These are phyloP conservation scores for Halcyon senegalensis DNA, from an alignment of 2,113 vertebrate species.

Conservation along the genomic window DNA sequence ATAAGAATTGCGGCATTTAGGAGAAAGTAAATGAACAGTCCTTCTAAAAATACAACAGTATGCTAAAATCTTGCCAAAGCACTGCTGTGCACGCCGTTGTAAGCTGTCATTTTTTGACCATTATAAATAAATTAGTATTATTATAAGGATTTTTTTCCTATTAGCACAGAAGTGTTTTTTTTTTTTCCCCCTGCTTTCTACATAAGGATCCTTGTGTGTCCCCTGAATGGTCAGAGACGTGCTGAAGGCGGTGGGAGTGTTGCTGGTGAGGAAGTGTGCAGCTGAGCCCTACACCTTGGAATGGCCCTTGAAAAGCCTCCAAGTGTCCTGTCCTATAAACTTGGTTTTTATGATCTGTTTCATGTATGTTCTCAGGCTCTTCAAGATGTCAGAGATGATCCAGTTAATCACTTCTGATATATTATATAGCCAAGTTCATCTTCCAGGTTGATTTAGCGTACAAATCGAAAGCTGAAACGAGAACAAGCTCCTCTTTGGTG, in stretches of 20 bases:
- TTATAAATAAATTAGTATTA: constrained; percentile 62
- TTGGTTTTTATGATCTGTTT: not conserved
- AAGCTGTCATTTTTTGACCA: constrained; percentile 59
- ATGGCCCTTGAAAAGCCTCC: not conserved
- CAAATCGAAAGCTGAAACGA: not conserved
- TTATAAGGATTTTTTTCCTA: constrained; percentile 41
- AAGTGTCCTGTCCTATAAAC: not conserved
- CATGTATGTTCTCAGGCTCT: not conserved
- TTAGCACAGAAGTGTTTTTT: not conserved
- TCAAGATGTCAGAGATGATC: not conserved
- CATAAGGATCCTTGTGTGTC: not conserved
- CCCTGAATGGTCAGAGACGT: not conserved
- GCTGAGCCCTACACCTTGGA: not conserved
- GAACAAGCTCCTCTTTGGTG: not conserved
- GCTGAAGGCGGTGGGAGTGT: not conserved
- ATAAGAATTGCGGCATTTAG: constrained; percentile 42
- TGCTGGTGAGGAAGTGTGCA: not conserved
- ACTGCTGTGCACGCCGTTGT: constrained; percentile 32
- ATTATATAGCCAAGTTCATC: not conserved
- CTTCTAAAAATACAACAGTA: constrained; percentile 62
- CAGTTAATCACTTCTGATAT: not conserved
- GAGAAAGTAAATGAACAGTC: constrained; percentile 61
- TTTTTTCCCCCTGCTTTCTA: not conserved
- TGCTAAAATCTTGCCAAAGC: constrained; percentile 62
- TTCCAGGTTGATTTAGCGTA: not conserved